phyloP scores from a whole-genome alignment of 2,797 vertebrate species.

The Fringilla coelebs region DNA sequence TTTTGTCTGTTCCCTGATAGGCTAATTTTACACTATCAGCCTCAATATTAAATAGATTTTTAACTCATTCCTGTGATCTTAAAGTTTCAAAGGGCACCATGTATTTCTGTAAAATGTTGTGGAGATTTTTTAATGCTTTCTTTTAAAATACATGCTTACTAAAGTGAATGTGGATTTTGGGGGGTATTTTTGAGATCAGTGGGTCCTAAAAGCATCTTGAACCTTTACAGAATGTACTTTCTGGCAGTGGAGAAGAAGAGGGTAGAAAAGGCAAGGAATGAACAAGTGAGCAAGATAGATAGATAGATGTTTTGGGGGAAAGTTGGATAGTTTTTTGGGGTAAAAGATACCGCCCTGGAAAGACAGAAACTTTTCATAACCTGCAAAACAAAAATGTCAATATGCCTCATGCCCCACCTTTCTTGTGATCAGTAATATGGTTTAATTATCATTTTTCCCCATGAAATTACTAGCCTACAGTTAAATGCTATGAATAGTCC shows the following conservation, averaged over 20 bases:
- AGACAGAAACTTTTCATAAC: not conserved
- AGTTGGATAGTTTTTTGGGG: too few relatives aligned
- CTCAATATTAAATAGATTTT: not conserved
- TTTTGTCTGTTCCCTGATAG: not conserved
- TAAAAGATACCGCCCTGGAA: not conserved
- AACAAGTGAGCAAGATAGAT: not conserved
- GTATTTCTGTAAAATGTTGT: not conserved
- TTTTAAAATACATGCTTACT: not conserved
- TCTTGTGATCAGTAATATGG: not conserved
- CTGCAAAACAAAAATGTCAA: not conserved
- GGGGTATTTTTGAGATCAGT: not conserved
- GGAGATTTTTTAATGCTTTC: not conserved
- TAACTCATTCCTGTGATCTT: not conserved
- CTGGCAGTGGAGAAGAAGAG: not conserved
- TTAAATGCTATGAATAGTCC: constrained; percentile 20
- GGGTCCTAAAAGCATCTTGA: not conserved
- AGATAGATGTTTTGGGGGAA: too few relatives aligned
- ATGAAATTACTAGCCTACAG: not conserved
- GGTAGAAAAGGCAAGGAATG: not conserved
- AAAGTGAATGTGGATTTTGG: not conserved
- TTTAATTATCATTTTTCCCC: not conserved
- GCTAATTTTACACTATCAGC: not conserved
- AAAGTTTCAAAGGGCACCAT: not conserved
- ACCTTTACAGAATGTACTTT: not conserved
- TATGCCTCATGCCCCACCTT: not conserved